These are phyloP conservation scores for Agrypnus murinus DNA, from an alignment of 2,888 invertebrate genomes.

Conservation along the genomic window DNA sequence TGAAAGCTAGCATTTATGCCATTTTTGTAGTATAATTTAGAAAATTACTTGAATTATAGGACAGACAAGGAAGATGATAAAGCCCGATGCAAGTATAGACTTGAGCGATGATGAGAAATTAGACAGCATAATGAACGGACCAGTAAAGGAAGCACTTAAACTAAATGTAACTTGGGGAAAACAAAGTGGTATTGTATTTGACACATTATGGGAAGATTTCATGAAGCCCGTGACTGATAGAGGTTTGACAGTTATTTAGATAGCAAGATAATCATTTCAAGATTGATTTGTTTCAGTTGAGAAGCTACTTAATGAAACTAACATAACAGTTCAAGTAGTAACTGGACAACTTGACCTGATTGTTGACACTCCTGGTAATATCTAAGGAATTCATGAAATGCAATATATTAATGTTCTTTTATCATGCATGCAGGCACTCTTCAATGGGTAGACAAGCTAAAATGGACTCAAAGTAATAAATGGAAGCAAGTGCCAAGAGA, in stretches of 20 bases:
- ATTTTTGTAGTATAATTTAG: background rate
- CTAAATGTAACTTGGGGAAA: conserved; percentile 82
- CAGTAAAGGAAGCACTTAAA: conserved; percentile 78
- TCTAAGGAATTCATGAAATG: background rate
- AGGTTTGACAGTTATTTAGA: conserved; percentile 16
- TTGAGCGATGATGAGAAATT: conserved; percentile 64
- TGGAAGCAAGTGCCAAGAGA: conserved; percentile 76
- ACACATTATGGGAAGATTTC: conserved; percentile 78
- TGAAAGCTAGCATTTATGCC: background rate
- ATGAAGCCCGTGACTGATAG: conserved; percentile 85
- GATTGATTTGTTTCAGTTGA: conserved; percentile 74
- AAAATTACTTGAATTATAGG: no score
- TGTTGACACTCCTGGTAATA: conserved; percentile 85
- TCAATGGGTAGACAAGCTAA: conserved; percentile 82
- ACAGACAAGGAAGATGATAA: conserved; percentile 13
- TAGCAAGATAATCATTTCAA: no score
- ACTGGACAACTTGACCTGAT: conserved; percentile 90
- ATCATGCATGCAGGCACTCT: conserved; percentile 55
- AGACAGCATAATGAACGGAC: conserved; percentile 80
- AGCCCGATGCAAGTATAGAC: conserved; percentile 50
- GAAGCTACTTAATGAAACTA: conserved; percentile 78
- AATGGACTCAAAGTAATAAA: conserved; percentile 76
- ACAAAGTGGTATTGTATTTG: conserved; percentile 77
- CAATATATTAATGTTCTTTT: background rate
- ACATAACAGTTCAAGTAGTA: conserved; percentile 80